phyloP scores from a whole-genome alignment of 1,140 invertebrate species.

The Oryzaephilus surinamensis region DNA sequence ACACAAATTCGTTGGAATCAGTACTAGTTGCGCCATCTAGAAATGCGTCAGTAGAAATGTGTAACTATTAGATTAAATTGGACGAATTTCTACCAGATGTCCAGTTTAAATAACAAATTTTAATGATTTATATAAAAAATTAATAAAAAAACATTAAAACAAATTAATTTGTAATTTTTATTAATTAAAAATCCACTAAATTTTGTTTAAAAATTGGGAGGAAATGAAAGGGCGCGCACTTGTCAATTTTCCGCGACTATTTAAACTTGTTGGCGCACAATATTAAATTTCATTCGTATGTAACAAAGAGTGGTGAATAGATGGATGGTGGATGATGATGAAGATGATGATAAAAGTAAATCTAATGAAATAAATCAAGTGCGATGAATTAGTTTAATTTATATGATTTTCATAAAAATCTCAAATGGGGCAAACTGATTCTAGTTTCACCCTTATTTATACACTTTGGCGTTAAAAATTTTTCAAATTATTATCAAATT shows the following conservation, averaged over 20 bases:
- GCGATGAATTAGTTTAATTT: conserved; percentile 7
- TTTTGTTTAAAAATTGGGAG: too few species aligned
- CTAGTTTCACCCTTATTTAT: conserved; percentile 42
- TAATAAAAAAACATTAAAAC: too few species aligned
- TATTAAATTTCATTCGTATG: background rate
- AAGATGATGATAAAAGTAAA: background rate
- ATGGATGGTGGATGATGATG: background rate
- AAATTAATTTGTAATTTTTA: too few species aligned
- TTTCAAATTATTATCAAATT: too few species aligned
- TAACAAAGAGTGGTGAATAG: background rate
- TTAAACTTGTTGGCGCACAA: background rate
- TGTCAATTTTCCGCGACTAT: too few species aligned
- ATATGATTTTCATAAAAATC: conserved; percentile 7
- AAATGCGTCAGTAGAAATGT: background rate
- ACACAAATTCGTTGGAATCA: conserved; percentile 2
- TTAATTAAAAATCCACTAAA: too few species aligned
- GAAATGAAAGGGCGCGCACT: too few species aligned
- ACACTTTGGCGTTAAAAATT: conserved; percentile 41
- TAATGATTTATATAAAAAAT: conserved; percentile 2
- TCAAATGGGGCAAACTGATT: conserved; percentile 42
- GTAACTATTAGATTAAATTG: background rate
- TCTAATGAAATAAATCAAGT: background rate
- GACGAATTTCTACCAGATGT: background rate
- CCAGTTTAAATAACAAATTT: conserved; percentile 1
- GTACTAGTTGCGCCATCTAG: conserved; percentile 8